Conservation (phyloP, 2,113 vertebrate species). For the Empidonax traillii region DNA sequence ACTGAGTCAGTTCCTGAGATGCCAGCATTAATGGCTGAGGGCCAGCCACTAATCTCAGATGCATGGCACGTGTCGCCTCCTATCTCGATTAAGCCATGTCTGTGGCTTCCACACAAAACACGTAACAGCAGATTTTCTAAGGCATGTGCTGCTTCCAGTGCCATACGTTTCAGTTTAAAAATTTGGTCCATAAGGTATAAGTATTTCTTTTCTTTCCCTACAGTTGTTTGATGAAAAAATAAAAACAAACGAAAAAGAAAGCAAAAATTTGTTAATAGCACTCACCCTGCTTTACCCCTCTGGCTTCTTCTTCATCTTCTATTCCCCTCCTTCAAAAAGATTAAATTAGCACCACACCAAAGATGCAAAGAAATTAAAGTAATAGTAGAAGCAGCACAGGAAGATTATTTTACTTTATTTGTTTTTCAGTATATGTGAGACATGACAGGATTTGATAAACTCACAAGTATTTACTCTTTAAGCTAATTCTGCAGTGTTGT, state of each 20-base stretch:
- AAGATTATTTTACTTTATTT: conserved; percentile 6
- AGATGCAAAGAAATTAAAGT: not conserved
- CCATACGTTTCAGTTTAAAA: conserved; percentile 32
- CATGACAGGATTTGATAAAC: conserved; percentile 40
- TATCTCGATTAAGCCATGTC: conserved; percentile 72
- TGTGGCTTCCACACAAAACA: conserved; percentile 34
- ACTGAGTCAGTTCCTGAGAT: conserved; percentile 63
- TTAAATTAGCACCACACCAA: not conserved
- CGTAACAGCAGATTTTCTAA: conserved; percentile 56
- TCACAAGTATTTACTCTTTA: conserved; percentile 61
- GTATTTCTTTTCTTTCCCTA: not conserved
- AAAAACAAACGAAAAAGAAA: not conserved
- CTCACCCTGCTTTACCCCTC: not conserved
- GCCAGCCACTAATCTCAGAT: conserved; percentile 76
- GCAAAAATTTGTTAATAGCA: not conserved
- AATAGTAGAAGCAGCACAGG: not conserved
- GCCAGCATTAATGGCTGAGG: conserved; percentile 74
- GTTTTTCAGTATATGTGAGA: not conserved
- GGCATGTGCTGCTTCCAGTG: conserved; percentile 1
- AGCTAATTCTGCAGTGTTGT: conserved; percentile 63
- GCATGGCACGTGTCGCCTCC: conserved; percentile 67
- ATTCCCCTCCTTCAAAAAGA: not conserved
- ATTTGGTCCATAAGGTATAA: not conserved
- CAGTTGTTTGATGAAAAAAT: conserved; percentile 2
- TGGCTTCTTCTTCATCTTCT: not conserved